Percentiles rank a stretch among this genome's conserved stretches.
Evolutionary conservation across 1,140 invertebrate genomes (phyloP).

Genomic region (Zaprionus tsacasi): DNA sequence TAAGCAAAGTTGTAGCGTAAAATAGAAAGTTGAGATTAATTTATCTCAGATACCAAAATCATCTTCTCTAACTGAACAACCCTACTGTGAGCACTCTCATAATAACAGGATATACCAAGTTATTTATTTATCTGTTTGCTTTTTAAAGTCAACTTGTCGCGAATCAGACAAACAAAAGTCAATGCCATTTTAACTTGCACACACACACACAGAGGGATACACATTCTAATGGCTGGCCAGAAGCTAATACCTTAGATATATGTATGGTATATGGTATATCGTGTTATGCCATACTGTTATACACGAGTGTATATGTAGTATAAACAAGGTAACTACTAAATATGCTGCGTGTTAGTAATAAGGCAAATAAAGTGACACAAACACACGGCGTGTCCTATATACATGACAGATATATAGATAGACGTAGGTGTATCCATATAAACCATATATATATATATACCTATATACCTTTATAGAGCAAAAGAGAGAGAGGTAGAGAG

Average conservation of each 20-base stretch:
- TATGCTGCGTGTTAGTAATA: slow-evolving; percentile 80
- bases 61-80: not conserved
- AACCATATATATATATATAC: slow-evolving; percentile 24
- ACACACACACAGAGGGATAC: slow-evolving; percentile 35
- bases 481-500: not conserved
- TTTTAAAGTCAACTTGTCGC: slow-evolving; percentile 53
- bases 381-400: slow-evolving; percentile 66
- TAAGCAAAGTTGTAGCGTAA: no score
- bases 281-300: slow-evolving; percentile 12
- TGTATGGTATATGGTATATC: slow-evolving; percentile 24
- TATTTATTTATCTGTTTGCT: slow-evolving; percentile 44
- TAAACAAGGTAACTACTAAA: slow-evolving; percentile 70
- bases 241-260: slow-evolving; percentile 21
- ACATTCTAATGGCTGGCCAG: slow-evolving; percentile 61
- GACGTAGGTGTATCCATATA: slow-evolving; percentile 13
- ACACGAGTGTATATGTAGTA: slow-evolving; percentile 16
- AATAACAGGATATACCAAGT: slow-evolving; percentile 5
- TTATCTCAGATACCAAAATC: no score
- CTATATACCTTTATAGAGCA: slow-evolving; percentile 7
- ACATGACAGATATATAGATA: slow-evolving; percentile 55
- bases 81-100: not conserved
- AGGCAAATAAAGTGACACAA: slow-evolving; percentile 71
- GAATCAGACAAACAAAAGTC: slow-evolving; percentile 69
- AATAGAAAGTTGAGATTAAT: no score
- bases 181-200: slow-evolving; percentile 64